Percentiles rank a stretch among this genome's conserved stretches.
These are phyloP conservation scores for Boloria euphrosyne DNA, from an alignment of 2,888 invertebrate species.

Conservation along the genomic window DNA sequence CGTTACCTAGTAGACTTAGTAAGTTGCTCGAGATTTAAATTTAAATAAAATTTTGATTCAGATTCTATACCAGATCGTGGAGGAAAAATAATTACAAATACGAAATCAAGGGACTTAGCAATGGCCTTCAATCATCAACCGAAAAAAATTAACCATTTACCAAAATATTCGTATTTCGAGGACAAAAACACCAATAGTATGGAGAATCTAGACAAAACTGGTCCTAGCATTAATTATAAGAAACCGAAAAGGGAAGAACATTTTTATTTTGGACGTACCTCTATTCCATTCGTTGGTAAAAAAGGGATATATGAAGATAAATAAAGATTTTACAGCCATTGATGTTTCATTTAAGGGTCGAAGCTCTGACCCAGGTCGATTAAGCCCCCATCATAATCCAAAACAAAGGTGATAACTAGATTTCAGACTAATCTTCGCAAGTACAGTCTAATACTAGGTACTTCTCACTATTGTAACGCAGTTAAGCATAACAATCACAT, in stretches of 20 bases:
- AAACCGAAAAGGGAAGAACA: conserved; percentile 21
- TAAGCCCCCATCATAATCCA: too few species aligned
- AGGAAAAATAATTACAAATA: background rate
- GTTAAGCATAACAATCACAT: too few species aligned
- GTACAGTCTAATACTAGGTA: too few species aligned
- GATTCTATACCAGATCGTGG: background rate
- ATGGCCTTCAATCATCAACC: background rate
- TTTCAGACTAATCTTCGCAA: too few species aligned
- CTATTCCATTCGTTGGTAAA: conserved; percentile 36
- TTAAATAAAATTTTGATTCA: conserved; percentile 15
- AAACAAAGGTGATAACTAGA: too few species aligned
- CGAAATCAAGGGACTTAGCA: background rate
- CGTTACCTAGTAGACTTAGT: too few species aligned
- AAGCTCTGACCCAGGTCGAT: too few species aligned
- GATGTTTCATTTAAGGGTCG: background rate
- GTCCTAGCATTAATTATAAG: conserved; percentile 12
- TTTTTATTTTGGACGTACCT: conserved; percentile 31
- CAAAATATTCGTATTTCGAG: background rate
- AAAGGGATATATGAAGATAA: conserved; percentile 39
- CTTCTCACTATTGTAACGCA: too few species aligned
- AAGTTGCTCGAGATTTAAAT: too few species aligned
- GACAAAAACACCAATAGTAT: background rate
- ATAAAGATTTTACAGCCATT: conserved; percentile 23
- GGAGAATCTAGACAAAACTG: background rate
- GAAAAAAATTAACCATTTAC: background rate